Evolutionary conservation across 2,888 invertebrate species (phyloP).

Genomic region (Cyclophora albipunctata): DNA sequence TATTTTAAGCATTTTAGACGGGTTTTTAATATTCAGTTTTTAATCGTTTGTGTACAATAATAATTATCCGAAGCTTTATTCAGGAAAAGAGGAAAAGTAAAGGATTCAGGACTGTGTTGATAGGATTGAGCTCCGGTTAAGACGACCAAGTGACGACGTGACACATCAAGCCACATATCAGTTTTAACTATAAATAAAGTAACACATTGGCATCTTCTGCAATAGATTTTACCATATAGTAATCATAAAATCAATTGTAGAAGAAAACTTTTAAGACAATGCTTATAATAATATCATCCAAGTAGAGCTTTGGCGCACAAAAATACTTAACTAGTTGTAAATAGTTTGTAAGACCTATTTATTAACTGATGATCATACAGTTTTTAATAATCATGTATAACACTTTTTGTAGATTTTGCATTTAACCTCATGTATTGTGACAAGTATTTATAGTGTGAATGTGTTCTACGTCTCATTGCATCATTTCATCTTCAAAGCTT

Average conservation of each 20-base stretch:
- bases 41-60: no score
- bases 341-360: conserved; percentile 59
- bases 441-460: conserved; percentile 62
- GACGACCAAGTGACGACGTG: conserved; percentile 61
- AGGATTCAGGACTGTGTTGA: conserved; percentile 18
- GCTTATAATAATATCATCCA: conserved; percentile 52
- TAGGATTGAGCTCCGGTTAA: conserved; percentile 34
- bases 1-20: no score
- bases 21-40: no score
- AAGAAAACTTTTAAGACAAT: conserved; percentile 24
- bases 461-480: conserved; percentile 54
- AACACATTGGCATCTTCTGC: conserved; percentile 37
- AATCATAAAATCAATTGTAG: conserved; percentile 24
- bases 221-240: conserved; percentile 18
- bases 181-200: conserved; percentile 44
- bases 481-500: conserved; percentile 31
- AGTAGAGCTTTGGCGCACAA: conserved; percentile 72
- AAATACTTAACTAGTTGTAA: conserved; percentile 48
- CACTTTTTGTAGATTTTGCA: conserved; percentile 70
- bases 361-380: conserved; percentile 60
- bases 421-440: conserved; percentile 71
- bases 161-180: conserved; percentile 74
- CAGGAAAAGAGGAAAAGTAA: no score
- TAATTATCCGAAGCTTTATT: background rate
- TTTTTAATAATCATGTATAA: conserved; percentile 69